Conservation (phyloP, 2,113 vertebrate genomes). For the Notarius quadriscutis region DNA sequence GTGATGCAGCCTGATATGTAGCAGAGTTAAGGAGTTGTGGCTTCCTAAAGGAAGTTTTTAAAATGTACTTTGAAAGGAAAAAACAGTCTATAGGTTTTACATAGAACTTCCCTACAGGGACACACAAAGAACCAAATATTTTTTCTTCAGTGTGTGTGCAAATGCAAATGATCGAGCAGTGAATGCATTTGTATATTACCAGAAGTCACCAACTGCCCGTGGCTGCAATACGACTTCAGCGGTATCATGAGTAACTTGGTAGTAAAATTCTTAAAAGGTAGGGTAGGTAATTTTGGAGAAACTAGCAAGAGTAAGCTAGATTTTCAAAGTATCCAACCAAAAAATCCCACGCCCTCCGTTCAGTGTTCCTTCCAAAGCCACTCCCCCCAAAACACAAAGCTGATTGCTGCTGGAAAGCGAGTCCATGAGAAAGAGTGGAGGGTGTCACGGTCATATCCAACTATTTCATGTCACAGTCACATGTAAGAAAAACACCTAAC, state of each 20-base stretch:
- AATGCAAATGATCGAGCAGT: not conserved
- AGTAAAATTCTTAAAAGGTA: too few relatives aligned
- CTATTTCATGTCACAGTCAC: too few relatives aligned
- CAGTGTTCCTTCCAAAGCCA: too few relatives aligned
- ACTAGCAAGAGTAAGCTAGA: too few relatives aligned
- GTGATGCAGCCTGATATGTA: not conserved
- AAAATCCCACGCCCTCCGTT: too few relatives aligned
- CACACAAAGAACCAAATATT: not conserved
- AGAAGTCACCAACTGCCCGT: not conserved
- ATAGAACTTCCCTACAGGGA: not conserved
- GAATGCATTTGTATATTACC: not conserved
- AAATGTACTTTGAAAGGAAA: not conserved
- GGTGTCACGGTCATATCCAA: too few relatives aligned
- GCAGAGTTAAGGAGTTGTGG: not conserved
- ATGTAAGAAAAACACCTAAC: too few relatives aligned
- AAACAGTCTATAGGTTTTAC: not conserved
- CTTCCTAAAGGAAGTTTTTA: not conserved
- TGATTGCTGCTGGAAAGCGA: too few relatives aligned
- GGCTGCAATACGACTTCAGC: not conserved
- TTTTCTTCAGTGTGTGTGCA: not conserved
- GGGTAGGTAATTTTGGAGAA: too few relatives aligned
- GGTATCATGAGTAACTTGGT: not conserved
- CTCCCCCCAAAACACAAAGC: too few relatives aligned
- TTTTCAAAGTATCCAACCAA: too few relatives aligned
- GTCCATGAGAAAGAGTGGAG: too few relatives aligned